Base-by-base conservation (phyloP, 2,113 vertebrate genomes). In the Pogonocichla stellata region DNA sequence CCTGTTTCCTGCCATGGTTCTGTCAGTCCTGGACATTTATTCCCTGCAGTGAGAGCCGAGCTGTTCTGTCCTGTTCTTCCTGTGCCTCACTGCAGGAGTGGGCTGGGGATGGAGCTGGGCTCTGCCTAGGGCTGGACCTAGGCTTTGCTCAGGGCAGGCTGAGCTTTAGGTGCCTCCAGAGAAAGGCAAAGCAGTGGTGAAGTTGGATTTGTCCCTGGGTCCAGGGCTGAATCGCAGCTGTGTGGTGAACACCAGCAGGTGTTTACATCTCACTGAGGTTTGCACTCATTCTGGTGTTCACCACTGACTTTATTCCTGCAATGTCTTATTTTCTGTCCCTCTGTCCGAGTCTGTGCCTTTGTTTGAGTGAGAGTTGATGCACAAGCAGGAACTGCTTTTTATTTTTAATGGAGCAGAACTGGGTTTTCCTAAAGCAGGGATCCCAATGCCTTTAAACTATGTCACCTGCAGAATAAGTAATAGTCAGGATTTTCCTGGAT, bases 1-100 rank as follows among this genome's bases (percentile, higher is more conserved):
- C 3, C 1, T 1, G 1, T 22, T 23, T 54, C 28, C 8, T 14
- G 29, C 25, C 29, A 0, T 2, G 1, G 17, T 29, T 26, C 24
- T 47, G 60, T 58, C 7, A 9, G 14, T 28, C 42, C 57, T 11
- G 43, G 23, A 1, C 6, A 4, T 29, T 4, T 1, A 6, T 3
- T 5, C 2, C 31, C 12, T 56, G 48, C 69, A 36, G 38, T 5
- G 2, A 9, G 58, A 45, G 45, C 54, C 0, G 8, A 8, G 71
- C 67, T 74, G 5, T 11, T 53, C 75, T 43, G 10, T 31, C 12
- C 29, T 45, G 43, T 45, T 45, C 43, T 10, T 45, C 43, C 24
- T 60, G 93, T 33, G 72, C 23, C 57, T 61, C 6, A 0, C 1
- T 5, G 38, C 42, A 10, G 53, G 43, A 45, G 43, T 19, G 43